Evolutionary conservation across 1,140 invertebrate species (phyloP).

Genomic region (Macrostomum lignano): DNA sequence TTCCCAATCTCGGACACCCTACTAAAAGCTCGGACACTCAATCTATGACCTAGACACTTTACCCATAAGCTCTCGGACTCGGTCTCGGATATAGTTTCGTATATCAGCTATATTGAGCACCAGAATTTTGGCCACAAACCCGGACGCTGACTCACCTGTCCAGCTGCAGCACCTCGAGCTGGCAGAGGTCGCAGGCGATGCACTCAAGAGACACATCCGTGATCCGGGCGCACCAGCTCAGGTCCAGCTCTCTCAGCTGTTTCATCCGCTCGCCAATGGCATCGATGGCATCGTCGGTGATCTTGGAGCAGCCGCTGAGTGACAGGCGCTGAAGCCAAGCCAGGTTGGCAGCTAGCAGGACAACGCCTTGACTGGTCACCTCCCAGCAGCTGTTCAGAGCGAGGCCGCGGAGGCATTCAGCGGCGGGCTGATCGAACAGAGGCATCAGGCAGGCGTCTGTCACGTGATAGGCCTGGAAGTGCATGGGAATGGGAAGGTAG

Average conservation of each 20-base stretch:
- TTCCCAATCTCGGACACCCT: too few relatives aligned
- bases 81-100: too few relatives aligned
- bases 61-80: too few relatives aligned
- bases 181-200: constrained; percentile 74
- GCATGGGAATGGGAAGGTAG: too few relatives aligned
- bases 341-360: constrained; percentile 69
- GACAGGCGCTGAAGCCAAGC: constrained; percentile 65
- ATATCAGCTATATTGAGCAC: too few relatives aligned
- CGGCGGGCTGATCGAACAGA: constrained; percentile 74
- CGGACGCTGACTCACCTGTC: constrained; percentile 65
- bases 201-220: constrained; percentile 76
- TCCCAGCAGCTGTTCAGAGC: constrained; percentile 78
- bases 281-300: constrained; percentile 77
- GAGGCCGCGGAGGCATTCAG: constrained; percentile 50
- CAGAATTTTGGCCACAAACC: too few relatives aligned
- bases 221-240: constrained; percentile 77
- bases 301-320: constrained; percentile 72
- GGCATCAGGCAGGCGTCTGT: constrained; percentile 67
- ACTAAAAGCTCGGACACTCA: too few relatives aligned
- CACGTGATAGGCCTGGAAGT: constrained; percentile 69
- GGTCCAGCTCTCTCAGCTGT: constrained; percentile 51
- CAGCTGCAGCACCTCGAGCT: constrained; percentile 60
- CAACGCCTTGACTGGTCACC: constrained; percentile 70
- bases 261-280: constrained; percentile 69
- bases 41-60: too few relatives aligned